Percentiles rank a stretch among this genome's conserved stretches.
Conservation (phyloP, 2,113 vertebrate genomes). For the Colius striatus region DNA sequence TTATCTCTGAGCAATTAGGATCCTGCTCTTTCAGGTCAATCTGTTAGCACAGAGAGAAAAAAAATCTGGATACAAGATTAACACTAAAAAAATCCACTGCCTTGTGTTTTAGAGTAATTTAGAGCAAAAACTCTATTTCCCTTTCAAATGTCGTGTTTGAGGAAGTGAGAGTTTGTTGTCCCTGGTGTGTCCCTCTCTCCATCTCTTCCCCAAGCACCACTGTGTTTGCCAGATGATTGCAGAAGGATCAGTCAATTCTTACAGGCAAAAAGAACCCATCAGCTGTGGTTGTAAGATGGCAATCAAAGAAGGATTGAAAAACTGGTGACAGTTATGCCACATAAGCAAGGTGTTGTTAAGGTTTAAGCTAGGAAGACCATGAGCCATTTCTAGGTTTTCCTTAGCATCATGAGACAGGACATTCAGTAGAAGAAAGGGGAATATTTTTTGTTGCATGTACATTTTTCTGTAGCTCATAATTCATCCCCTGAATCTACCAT, state of each 20-base stretch:
- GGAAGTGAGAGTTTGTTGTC: neutral
- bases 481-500: neutral
- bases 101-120: neutral
- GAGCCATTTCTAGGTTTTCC: neutral
- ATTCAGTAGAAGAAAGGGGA: neutral
- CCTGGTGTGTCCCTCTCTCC: neutral
- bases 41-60: slow-evolving; percentile 20
- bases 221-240: neutral
- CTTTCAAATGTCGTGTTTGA: neutral
- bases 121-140: neutral
- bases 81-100: slow-evolving; percentile 26
- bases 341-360: neutral
- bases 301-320: neutral
- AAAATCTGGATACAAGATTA: slow-evolving; percentile 31
- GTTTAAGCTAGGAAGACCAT: neutral
- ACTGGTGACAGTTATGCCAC: neutral
- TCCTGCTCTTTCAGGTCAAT: slow-evolving; percentile 61
- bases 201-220: neutral
- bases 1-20: slow-evolving; percentile 75
- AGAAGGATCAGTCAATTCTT: neutral
- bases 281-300: neutral
- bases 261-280: neutral
- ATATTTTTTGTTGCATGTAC: neutral
- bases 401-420: neutral
- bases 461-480: neutral